phyloP scores from a whole-genome alignment of 2,113 vertebrate genomes.

The Podarcis cretensis region DNA sequence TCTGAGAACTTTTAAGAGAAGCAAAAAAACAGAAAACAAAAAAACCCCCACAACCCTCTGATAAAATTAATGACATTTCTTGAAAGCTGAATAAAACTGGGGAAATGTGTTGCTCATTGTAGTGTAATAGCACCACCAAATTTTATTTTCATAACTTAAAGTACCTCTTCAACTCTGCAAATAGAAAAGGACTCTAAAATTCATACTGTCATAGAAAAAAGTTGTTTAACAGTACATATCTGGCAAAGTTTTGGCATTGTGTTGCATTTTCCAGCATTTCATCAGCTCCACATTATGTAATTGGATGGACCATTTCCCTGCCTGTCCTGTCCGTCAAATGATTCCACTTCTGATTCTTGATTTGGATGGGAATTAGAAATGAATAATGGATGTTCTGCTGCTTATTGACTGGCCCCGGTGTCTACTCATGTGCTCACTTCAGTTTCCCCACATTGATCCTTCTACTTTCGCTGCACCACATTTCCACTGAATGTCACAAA shows the following conservation, averaged over 20 bases:
- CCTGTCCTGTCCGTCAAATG: slow-evolving; percentile 50
- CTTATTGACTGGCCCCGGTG: slow-evolving; percentile 44
- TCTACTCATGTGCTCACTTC: slow-evolving; percentile 34
- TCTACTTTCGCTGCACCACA: slow-evolving; percentile 31
- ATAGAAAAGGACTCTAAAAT: slow-evolving; percentile 43
- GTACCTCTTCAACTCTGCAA: slow-evolving; percentile 46
- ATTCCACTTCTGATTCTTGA: slow-evolving; percentile 47
- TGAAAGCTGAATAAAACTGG: neutral
- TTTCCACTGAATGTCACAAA: slow-evolving; percentile 37
- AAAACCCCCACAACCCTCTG: neutral
- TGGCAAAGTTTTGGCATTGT: slow-evolving; percentile 43
- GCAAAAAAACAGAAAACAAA: too few relatives aligned
- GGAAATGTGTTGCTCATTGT: neutral
- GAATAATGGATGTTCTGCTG: slow-evolving; percentile 62
- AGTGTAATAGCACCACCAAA: neutral
- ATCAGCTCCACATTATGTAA: slow-evolving; percentile 50
- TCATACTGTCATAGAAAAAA: slow-evolving; percentile 43
- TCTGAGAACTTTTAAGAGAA: neutral
- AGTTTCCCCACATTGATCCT: slow-evolving; percentile 22
- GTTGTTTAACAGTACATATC: slow-evolving; percentile 38
- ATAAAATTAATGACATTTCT: neutral
- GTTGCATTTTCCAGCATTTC: slow-evolving; percentile 41
- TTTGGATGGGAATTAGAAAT: slow-evolving; percentile 57
- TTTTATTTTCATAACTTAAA: neutral
- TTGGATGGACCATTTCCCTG: slow-evolving; percentile 55